Conservation (phyloP, 2,888 invertebrate species). For the Aphodius sticticus region DNA sequence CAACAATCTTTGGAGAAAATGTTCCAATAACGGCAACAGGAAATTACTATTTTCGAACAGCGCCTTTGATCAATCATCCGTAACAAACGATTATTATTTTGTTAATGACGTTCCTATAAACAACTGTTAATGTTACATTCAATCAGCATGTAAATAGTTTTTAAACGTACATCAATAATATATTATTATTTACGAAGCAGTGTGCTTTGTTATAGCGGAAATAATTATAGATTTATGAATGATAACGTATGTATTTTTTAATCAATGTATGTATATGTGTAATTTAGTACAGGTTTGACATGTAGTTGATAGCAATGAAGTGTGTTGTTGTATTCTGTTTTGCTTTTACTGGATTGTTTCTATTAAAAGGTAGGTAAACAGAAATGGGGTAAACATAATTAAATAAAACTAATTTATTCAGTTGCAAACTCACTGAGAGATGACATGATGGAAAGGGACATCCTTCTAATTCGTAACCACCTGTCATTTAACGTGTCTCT, state of each 20-base stretch:
- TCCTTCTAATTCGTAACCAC: conserved; percentile 27
- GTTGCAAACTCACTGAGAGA: conserved; percentile 22
- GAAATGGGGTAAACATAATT: neutral
- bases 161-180: neutral
- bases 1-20: conserved; percentile 43
- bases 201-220: neutral
- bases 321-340: neutral
- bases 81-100: neutral
- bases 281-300: neutral
- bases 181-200: neutral
- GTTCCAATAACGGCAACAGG: conserved; percentile 41
- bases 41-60: conserved; percentile 41
- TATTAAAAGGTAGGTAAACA: neutral
- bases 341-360: neutral
- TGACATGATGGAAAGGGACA: conserved; percentile 24
- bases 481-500: conserved; percentile 22
- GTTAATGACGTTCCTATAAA: neutral
- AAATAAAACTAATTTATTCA: neutral
- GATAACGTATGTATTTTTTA: neutral
- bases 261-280: neutral
- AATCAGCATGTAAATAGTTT: neutral
- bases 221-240: neutral
- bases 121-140: neutral
- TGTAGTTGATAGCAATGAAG: neutral
- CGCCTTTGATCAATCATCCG: neutral